phyloP scores from a whole-genome alignment of 2,113 vertebrate genomes.

The Apaloderma vittatum region DNA sequence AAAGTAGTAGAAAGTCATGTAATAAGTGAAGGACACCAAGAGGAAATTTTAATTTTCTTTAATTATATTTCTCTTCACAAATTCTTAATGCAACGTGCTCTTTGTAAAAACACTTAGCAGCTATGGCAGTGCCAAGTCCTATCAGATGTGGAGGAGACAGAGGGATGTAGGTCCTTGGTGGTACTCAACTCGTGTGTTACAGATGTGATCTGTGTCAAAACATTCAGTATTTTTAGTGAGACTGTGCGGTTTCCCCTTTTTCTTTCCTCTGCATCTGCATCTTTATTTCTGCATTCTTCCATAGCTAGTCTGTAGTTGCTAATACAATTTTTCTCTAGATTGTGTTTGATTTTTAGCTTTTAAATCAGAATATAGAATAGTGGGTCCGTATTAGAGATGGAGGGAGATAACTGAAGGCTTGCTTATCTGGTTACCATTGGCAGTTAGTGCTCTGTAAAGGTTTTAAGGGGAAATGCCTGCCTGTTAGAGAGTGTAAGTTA shows the following conservation, averaged over 20 bases:
- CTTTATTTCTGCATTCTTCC: background rate
- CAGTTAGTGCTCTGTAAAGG: background rate
- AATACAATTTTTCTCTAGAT: fast-evolving
- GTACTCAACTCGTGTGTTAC: background rate
- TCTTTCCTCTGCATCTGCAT: background rate
- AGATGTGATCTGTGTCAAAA: background rate
- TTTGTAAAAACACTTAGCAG: background rate
- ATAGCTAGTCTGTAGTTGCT: background rate
- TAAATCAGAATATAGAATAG: background rate
- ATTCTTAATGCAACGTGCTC: background rate
- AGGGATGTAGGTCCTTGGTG: background rate
- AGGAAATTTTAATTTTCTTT: background rate
- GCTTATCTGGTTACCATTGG: background rate
- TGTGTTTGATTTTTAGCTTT: background rate
- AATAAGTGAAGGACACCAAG: background rate
- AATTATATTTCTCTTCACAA: background rate
- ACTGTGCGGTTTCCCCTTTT: background rate
- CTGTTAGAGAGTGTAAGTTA: background rate
- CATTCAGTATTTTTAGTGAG: background rate
- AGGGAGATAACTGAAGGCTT: background rate
- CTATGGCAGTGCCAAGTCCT: background rate
- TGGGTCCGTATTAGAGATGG: background rate
- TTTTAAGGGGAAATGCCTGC: background rate
- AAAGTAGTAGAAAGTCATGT: background rate
- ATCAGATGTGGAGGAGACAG: background rate